Evolutionary conservation across 2,113 vertebrate genomes (phyloP), one percentile per base, ranked within the genome.

Genomic region (Monopterus albus): DNA sequence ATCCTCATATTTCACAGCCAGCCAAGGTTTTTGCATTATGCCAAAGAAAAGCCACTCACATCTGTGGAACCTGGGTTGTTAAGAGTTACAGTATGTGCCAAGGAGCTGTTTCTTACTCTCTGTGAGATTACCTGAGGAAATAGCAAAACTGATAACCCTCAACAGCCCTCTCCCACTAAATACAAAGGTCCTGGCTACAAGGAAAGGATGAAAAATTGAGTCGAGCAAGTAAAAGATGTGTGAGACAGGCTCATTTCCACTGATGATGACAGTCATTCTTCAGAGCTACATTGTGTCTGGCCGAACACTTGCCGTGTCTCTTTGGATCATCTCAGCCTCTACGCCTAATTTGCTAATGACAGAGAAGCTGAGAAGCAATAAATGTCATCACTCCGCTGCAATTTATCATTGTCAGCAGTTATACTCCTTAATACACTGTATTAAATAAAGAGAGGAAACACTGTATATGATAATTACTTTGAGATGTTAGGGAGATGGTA

Each of bases 301-400:
- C 53, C 72, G 64, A 67, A 82, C 65, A 55, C 70, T 74, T 83
- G 64, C 69, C 51, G 59, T 68, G 75, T 78, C 70, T 78, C 69
- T 78, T 77, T 23, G 61, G 72, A 82, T 85, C 67, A 64, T 81
- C 78, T 68, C 78, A 73, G 85, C 67, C 72, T 81, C 79, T 82
- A 76, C 89, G 86, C 74, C 85, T 89, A 88, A 93, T 93, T 91
- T 90, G 83, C 90, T 91, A 92, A 93, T 91, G 91, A 92, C 83
- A 82, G 57, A 74, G 86, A 83, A 79, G 83, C 85, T 70, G 84
- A 89, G 85, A 83, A 79, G 86, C 90, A 87, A 89, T 92, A 90
- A 92, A 91, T 91, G 88, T 88, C 91, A 91, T 65, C 45, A n/a
- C 68, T 58, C 65, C 17, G 31, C 75, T n/a, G 55, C 86, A 72